phyloP scores from a whole-genome alignment of 1,140 invertebrate genomes.

The Caenorhabditis tropicalis region DNA sequence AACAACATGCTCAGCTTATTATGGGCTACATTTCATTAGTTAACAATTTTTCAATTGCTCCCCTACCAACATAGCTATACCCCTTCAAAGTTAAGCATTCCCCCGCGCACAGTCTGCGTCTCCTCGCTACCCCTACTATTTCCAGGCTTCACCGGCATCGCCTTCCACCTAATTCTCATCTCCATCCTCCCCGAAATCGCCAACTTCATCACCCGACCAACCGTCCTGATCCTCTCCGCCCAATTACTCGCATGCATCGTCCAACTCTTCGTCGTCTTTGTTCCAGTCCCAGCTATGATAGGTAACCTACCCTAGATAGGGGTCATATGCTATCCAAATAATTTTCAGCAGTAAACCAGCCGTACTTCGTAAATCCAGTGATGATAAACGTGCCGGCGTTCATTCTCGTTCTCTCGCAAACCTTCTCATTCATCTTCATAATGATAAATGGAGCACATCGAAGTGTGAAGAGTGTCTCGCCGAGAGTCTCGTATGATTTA shows the following conservation, averaged over 20 bases:
- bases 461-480: not conserved
- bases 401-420: not conserved
- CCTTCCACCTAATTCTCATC: not conserved
- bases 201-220: not conserved
- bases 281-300: conserved; percentile 32
- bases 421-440: conserved; percentile 14
- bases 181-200: conserved; percentile 2
- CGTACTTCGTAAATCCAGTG: conserved; percentile 9
- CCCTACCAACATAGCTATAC: no score
- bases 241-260: not conserved
- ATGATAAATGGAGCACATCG: not conserved
- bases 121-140: not conserved
- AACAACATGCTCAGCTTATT: no score
- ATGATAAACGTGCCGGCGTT: conserved; percentile 21
- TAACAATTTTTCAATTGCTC: no score
- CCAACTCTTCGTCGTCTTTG: conserved; percentile 3
- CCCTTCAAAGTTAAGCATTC: no score
- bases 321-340: not conserved
- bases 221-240: not conserved
- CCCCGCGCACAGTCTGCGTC: no score
- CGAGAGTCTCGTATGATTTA: not conserved
- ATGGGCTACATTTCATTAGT: no score
- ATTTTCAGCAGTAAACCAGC: not conserved
- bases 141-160: conserved; percentile 11
- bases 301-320: not conserved